Conservation (phyloP, 2,888 invertebrate species). For the Hyposoter dolosus region DNA sequence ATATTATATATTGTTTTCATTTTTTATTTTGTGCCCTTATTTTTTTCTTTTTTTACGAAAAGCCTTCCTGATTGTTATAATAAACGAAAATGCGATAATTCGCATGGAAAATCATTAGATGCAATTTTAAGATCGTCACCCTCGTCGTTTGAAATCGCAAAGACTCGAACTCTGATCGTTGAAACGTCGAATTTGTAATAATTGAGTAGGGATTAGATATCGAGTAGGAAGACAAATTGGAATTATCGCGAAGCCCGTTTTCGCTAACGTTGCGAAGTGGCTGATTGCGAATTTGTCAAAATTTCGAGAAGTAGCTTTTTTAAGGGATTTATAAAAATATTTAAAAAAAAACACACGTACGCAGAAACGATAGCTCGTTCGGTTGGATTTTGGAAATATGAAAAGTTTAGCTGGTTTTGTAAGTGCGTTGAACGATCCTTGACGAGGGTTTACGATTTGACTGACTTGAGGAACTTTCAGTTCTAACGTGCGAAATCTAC, state of each 20-base stretch:
- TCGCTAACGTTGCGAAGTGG: not conserved
- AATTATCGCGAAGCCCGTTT: not conserved
- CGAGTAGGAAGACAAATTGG: not conserved
- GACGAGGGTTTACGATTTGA: not conserved
- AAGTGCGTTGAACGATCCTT: no score
- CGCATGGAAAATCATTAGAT: not conserved
- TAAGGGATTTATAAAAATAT: slow-evolving; percentile 4
- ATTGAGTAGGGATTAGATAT: not conserved
- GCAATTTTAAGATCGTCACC: slow-evolving; percentile 4
- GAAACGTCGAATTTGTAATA: not conserved
- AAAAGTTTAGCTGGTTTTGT: no score
- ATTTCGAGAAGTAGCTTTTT: slow-evolving; percentile 1
- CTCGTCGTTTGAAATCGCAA: slow-evolving; percentile 4
- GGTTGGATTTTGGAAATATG: no score
- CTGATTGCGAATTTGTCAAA: not conserved
- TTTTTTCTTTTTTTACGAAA: slow-evolving; percentile 51
- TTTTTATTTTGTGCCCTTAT: slow-evolving; percentile 32
- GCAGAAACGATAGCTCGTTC: no score
- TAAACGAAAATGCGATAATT: not conserved
- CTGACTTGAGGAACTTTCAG: not conserved
- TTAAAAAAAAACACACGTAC: not conserved
- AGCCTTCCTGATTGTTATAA: slow-evolving; percentile 38
- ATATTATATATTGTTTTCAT: slow-evolving; percentile 40
- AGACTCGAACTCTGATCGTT: slow-evolving; percentile 8
- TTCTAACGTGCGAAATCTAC: not conserved